Evolutionary conservation across 2,797 vertebrate species (phyloP), one percentile per base, ranked within the genome.

Genomic region (Erpetoichthys calabaricus): DNA sequence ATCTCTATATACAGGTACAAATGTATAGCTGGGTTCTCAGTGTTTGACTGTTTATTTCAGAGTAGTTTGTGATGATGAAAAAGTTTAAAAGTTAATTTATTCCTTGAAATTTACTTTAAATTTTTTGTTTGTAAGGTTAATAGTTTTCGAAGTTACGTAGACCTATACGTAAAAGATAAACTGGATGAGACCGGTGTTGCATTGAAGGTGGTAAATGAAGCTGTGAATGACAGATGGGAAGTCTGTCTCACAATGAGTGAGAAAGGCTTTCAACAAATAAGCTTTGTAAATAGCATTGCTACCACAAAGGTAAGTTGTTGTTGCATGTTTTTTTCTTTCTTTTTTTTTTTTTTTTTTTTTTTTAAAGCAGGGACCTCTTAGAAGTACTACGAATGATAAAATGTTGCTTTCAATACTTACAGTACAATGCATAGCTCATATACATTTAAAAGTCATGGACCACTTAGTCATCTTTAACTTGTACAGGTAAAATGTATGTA

Each of bases 281-380:
- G 90, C 72, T 92, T 92, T 66, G 90, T 91, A 72, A 92, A 92
- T 77, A 91, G 90, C 63, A 92, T 92, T 71, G 90, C 90, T 73
- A 92, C 90, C 68, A 92, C 90, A 64, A 92, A 92, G 85, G 90
- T 92, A 71, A 74, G 76, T 74, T 66, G 57, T 59, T 67, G 65
- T 66, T 69, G 68, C 57, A 65, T 64, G 61, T 63, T 70, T 68
- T 68, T 64, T 62, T 60, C 54, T 1, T 52, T 69, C 54, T 25
- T 6, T 5, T 5, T 42, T 4, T 3, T 7, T 7, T 9, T 68
- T 10, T 44, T 43, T 1, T 60, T 42, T 2, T 72, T 67, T 64
- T 51, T 3, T 51, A 51, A 6, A 9, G 3, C 25, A 25, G 25
- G 25, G 25, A 25, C 25, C 25, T 25, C 25, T 25, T 25, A 25